phyloP scores from a whole-genome alignment of 2,797 vertebrate species.

The Hoplostethus atlanticus region DNA sequence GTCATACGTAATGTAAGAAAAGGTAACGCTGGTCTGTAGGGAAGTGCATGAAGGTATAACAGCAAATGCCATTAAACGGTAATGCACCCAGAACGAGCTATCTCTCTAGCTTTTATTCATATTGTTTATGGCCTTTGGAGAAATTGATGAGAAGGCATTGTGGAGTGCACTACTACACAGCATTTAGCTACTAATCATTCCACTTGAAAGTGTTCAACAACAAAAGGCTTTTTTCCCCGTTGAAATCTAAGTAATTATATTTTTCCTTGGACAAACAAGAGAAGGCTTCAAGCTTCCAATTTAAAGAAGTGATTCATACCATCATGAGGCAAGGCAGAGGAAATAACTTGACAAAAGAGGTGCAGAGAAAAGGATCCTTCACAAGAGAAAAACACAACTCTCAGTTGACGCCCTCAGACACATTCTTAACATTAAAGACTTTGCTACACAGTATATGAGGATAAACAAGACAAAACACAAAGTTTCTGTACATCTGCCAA shows the following conservation, averaged over 20 bases:
- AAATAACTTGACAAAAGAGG: constrained; percentile 34
- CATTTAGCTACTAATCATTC: constrained; percentile 64
- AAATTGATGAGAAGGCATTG: constrained; percentile 55
- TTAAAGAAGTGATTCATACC: constrained; percentile 46
- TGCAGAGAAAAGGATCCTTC: constrained; percentile 15
- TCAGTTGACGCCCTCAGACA: constrained; percentile 18
- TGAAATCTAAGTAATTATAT: constrained; percentile 60
- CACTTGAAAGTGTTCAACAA: constrained; percentile 67
- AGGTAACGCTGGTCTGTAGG: constrained; percentile 2
- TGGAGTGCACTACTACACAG: constrained; percentile 39
- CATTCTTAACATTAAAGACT: constrained; percentile 29
- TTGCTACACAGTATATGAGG: constrained; percentile 10
- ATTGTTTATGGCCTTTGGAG: constrained; percentile 61
- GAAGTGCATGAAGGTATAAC: constrained; percentile 18
- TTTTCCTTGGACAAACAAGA: constrained; percentile 46
- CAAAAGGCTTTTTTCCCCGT: constrained; percentile 46
- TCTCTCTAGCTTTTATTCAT: constrained; percentile 46
- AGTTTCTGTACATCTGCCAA: constrained; percentile 22
- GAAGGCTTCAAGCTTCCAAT: constrained; percentile 22
- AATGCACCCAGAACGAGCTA: constrained; percentile 40
- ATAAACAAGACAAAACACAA: constrained; percentile 27
- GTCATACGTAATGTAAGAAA: constrained; percentile 27
- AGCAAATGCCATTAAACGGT: constrained; percentile 60
- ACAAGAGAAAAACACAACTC: constrained; percentile 39
- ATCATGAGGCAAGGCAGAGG: constrained; percentile 33